Evolutionary conservation across 2,797 vertebrate genomes (phyloP).

Genomic region (Pterois miles): DNA sequence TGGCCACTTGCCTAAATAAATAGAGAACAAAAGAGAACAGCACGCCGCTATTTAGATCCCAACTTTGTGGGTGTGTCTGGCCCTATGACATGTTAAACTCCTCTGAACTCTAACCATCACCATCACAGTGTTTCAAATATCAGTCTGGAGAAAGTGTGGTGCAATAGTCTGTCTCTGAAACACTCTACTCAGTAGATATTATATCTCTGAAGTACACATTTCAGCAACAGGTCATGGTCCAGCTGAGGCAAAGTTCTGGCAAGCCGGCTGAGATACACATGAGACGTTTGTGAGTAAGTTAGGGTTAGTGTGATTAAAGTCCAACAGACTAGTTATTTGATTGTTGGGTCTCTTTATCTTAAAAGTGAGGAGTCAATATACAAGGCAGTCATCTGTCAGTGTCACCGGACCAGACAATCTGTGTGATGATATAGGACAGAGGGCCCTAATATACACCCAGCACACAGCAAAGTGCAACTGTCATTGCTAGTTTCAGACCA

Average conservation of each 20-base stretch:
- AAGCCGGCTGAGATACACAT: not conserved
- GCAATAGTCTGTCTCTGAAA: slow-evolving; percentile 63
- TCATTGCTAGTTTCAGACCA: too few species aligned
- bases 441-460: too few species aligned
- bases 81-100: slow-evolving; percentile 6
- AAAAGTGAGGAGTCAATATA: slow-evolving; percentile 20
- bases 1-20: slow-evolving; percentile 3
- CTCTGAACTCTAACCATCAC: slow-evolving; percentile 43
- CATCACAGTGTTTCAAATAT: slow-evolving; percentile 19
- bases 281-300: not conserved
- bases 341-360: slow-evolving; percentile 6
- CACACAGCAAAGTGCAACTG: too few species aligned
- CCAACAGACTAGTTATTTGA: not conserved
- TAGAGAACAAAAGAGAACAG: not conserved
- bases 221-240: slow-evolving; percentile 31
- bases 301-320: slow-evolving; percentile 21
- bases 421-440: not conserved
- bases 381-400: not conserved
- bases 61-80: slow-evolving; percentile 32
- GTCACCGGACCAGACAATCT: not conserved
- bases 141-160: slow-evolving; percentile 9
- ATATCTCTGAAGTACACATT: slow-evolving; percentile 30
- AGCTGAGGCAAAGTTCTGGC: slow-evolving; percentile 11
- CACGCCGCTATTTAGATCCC: slow-evolving; percentile 28
- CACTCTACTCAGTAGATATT: slow-evolving; percentile 4